Conservation (phyloP, 2,888 invertebrate species). For the Panzeria rudis region DNA sequence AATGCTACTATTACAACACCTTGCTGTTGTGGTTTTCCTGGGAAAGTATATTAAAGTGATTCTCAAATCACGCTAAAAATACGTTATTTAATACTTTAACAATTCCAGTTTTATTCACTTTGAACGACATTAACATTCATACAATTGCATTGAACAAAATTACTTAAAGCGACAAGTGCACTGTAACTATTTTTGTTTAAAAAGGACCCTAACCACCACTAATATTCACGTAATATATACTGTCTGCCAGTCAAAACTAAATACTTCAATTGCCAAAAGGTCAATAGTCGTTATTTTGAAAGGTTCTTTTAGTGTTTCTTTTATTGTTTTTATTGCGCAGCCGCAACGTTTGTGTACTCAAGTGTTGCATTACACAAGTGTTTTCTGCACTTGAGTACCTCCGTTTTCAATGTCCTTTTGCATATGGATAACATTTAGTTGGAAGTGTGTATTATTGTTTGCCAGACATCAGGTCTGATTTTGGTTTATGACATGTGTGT, state of each 20-base stretch:
- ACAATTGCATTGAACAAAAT: constrained; percentile 32
- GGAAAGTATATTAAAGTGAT: constrained; percentile 59
- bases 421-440: not conserved
- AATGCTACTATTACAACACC: constrained; percentile 44
- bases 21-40: constrained; percentile 71
- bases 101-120: constrained; percentile 23
- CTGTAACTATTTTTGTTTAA: constrained; percentile 9
- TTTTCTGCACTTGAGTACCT: constrained; percentile 70
- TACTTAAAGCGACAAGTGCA: constrained; percentile 57
- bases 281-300: constrained; percentile 57
- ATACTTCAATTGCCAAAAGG: constrained; percentile 49
- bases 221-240: not conserved
- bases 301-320: constrained; percentile 40
- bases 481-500: constrained; percentile 70
- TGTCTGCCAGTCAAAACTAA: constrained; percentile 11
- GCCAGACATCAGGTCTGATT: constrained; percentile 70
- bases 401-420: constrained; percentile 52
- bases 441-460: constrained; percentile 68
- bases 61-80: constrained; percentile 59
- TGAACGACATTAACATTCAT: constrained; percentile 24
- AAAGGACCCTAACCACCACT: constrained; percentile 60
- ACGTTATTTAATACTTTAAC: constrained; percentile 66
- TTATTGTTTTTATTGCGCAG: constrained; percentile 70
- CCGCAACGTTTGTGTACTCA: constrained; percentile 72
- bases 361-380: constrained; percentile 75